These are phyloP conservation scores for Drosophila grimshawi DNA, from an alignment of 1,140 invertebrate species.

Conservation along the genomic window DNA sequence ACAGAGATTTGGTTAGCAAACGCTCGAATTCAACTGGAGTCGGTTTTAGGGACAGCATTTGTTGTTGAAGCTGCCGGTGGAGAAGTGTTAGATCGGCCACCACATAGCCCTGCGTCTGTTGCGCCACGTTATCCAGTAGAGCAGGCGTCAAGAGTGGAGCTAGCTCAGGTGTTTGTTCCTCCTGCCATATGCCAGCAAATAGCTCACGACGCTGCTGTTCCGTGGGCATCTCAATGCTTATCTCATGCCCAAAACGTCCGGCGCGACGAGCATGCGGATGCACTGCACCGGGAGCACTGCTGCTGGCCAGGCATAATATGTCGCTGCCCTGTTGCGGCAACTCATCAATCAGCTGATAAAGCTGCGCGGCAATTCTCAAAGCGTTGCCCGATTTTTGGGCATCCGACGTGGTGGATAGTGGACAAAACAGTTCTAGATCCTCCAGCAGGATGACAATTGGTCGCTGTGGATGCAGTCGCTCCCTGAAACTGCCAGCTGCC, in stretches of 20 bases:
- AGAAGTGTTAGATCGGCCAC: slow-evolving; percentile 67
- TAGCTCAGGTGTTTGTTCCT: slow-evolving; percentile 1
- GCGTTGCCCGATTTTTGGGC: slow-evolving; percentile 57
- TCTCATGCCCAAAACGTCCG: slow-evolving; percentile 82
- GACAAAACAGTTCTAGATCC: slow-evolving; percentile 82
- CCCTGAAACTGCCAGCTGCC: slow-evolving; percentile 67
- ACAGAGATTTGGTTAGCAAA: slow-evolving; percentile 38
- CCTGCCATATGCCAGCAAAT: slow-evolving; percentile 37
- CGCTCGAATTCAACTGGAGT: slow-evolving; percentile 22
- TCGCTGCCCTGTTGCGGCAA: slow-evolving; percentile 52
- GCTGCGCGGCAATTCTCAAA: slow-evolving; percentile 71
- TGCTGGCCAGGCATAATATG: slow-evolving; percentile 84
- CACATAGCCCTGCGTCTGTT: slow-evolving; percentile 75
- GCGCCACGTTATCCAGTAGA: slow-evolving; percentile 52
- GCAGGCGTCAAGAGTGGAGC: background rate
- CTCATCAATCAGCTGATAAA: slow-evolving; percentile 82
- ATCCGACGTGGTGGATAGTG: slow-evolving; percentile 36
- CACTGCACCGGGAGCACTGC: slow-evolving; percentile 74
- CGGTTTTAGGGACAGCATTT: slow-evolving; percentile 17
- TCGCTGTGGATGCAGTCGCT: slow-evolving; percentile 45
- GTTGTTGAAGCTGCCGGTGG: slow-evolving; percentile 52
- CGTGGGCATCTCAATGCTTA: slow-evolving; percentile 88
- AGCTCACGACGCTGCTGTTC: slow-evolving; percentile 52
- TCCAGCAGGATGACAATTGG: slow-evolving; percentile 79
- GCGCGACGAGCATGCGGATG: slow-evolving; percentile 78